These are phyloP conservation scores for Epirrhoe alternata DNA, from an alignment of 2,888 invertebrate species.

Conservation along the genomic window DNA sequence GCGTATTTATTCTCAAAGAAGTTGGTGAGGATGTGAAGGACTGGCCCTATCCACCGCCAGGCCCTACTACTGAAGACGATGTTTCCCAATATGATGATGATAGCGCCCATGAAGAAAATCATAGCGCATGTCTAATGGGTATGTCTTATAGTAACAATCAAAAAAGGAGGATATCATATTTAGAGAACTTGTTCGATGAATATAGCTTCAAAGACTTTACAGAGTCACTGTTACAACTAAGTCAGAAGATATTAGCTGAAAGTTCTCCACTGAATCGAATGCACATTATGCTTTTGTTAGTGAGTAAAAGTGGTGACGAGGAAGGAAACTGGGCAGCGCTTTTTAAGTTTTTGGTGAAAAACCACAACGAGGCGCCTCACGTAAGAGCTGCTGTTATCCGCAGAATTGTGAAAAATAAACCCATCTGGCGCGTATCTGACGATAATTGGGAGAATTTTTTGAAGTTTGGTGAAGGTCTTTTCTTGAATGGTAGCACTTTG, in stretches of 20 bases:
- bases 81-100: background rate
- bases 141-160: background rate
- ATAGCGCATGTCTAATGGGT: background rate
- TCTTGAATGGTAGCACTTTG: constrained; percentile 58
- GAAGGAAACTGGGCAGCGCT: constrained; percentile 52
- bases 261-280: constrained; percentile 57
- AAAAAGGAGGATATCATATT: background rate
- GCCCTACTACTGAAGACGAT: background rate
- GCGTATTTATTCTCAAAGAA: constrained; percentile 58
- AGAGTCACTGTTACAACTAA: constrained; percentile 57
- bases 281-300: constrained; percentile 65
- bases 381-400: constrained; percentile 10
- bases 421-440: constrained; percentile 9
- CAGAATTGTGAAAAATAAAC: constrained; percentile 1
- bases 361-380: constrained; percentile 9
- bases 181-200: constrained; percentile 8
- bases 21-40: constrained; percentile 49
- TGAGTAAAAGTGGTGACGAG: constrained; percentile 67
- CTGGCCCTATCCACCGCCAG: constrained; percentile 55
- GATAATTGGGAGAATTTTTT: constrained; percentile 42
- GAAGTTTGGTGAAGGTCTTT: constrained; percentile 58
- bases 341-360: constrained; percentile 35
- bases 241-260: constrained; percentile 51
- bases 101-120: background rate
- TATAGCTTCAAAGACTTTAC: constrained; percentile 61